Percentiles rank a stretch among this genome's conserved stretches.
Conservation (phyloP, 2,113 vertebrate genomes). For the Pollimyrus isidori region DNA sequence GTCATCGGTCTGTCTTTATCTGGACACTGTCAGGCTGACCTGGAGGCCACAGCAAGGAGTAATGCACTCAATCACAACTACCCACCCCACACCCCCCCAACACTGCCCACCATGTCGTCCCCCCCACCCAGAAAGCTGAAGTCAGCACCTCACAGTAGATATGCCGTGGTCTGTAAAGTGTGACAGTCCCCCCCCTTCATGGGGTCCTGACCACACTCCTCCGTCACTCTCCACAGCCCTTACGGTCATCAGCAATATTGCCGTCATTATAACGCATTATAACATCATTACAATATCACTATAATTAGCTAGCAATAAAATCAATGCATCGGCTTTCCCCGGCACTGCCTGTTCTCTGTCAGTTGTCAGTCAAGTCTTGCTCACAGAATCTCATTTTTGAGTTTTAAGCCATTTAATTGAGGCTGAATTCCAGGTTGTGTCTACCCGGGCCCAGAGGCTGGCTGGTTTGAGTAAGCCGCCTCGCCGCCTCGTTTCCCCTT, state of each 20-base stretch:
- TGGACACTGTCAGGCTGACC: conserved; percentile 64
- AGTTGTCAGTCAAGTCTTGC: background rate
- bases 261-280: conserved; percentile 50
- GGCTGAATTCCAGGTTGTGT: background rate
- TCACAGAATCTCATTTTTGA: background rate
- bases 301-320: conserved; percentile 25
- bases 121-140: conserved; percentile 14
- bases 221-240: conserved; percentile 45
- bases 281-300: conserved; percentile 20
- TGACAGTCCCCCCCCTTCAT: conserved; percentile 15
- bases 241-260: conserved; percentile 55
- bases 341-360: background rate
- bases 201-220: conserved; percentile 23
- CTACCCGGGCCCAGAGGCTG: no score
- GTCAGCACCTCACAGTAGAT: conserved; percentile 44
- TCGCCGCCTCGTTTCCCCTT: background rate
- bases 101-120: conserved; percentile 47
- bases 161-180: conserved; percentile 34
- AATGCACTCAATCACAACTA: conserved; percentile 62
- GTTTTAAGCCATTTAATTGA: background rate
- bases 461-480: background rate
- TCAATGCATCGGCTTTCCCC: background rate
- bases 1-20: conserved; percentile 49
- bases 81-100: conserved; percentile 27
- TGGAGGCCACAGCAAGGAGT: conserved; percentile 49